A percentile compares a stretch with the other conserved stretches of the same genome.
Evolutionary conservation across 2,113 vertebrate genomes (phyloP).

Genomic region (Dasyornis broadbenti): DNA sequence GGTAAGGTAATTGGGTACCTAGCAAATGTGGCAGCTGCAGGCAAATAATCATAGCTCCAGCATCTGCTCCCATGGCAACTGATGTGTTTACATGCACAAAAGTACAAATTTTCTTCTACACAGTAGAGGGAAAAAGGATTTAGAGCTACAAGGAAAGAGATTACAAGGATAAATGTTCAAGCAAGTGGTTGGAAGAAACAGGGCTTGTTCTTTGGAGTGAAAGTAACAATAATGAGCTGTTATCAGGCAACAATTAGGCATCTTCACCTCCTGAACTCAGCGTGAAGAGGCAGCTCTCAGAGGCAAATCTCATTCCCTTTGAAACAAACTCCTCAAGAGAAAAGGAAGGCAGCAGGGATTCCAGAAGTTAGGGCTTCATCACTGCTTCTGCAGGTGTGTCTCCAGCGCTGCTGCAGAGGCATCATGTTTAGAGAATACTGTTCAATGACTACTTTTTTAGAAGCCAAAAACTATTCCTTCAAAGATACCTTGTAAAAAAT

Average conservation of each 20-base stretch:
- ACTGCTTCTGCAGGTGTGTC: background rate
- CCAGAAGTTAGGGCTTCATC: background rate
- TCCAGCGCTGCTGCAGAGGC: background rate
- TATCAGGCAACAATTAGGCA: background rate
- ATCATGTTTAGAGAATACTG: background rate
- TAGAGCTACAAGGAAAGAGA: background rate
- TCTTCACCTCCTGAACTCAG: background rate
- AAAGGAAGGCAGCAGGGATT: background rate
- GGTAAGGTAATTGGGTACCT: slow-evolving; percentile 46
- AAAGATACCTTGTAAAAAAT: background rate
- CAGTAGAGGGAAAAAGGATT: background rate
- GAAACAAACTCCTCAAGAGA: background rate
- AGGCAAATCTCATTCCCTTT: background rate
- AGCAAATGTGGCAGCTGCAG: slow-evolving; percentile 37
- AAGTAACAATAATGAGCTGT: background rate
- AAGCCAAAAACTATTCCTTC: background rate
- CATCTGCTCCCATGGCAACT: slow-evolving; percentile 55
- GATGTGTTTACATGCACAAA: slow-evolving; percentile 49
- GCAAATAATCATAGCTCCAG: slow-evolving; percentile 48
- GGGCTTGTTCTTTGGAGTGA: background rate
- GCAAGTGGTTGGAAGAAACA: background rate
- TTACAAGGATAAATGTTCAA: slow-evolving; percentile 4
- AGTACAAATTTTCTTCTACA: slow-evolving; percentile 33
- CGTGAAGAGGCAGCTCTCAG: background rate
- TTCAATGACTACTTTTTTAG: background rate